phyloP scores from a whole-genome alignment of 1,140 invertebrate species.

The Nixonia krombeini region DNA sequence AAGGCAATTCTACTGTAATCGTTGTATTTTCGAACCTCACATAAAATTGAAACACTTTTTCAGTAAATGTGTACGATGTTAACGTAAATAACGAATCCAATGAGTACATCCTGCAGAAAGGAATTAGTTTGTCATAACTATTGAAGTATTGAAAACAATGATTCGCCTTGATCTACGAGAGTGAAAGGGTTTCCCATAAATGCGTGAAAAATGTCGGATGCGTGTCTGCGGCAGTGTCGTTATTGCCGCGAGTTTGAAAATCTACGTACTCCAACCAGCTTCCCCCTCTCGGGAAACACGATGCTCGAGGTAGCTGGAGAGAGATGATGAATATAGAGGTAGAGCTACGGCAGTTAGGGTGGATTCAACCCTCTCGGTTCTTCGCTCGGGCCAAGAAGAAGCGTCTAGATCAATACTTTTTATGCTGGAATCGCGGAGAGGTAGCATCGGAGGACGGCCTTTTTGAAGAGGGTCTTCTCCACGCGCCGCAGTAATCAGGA shows the following conservation, averaged over 20 bases:
- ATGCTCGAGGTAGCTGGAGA: conserved; percentile 33
- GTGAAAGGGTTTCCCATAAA: no score
- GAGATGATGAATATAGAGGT: conserved; percentile 57
- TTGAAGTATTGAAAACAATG: no score
- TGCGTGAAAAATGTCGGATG: no score
- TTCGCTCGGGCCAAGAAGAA: conserved; percentile 54
- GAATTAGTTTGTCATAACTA: no score
- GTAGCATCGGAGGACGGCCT: conserved; percentile 30
- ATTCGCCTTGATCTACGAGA: no score
- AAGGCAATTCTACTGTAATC: no score
- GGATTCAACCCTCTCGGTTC: conserved; percentile 67
- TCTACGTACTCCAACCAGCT: conserved; percentile 47
- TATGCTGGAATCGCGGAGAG: conserved; percentile 56
- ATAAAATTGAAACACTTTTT: no score
- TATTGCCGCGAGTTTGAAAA: conserved; percentile 25
- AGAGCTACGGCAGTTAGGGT: conserved; percentile 61
- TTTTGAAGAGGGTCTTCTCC: conserved; percentile 51
- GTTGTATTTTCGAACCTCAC: no score
- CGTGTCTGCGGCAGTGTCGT: no score
- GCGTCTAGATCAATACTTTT: conserved; percentile 66
- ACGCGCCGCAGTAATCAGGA: conserved; percentile 66
- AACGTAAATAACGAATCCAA: no score
- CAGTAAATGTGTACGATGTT: no score
- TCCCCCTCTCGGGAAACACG: conserved; percentile 37
- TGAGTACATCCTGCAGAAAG: no score